phyloP scores from a whole-genome alignment of 2,797 vertebrate genomes.

The Cirrhinus molitorella region DNA sequence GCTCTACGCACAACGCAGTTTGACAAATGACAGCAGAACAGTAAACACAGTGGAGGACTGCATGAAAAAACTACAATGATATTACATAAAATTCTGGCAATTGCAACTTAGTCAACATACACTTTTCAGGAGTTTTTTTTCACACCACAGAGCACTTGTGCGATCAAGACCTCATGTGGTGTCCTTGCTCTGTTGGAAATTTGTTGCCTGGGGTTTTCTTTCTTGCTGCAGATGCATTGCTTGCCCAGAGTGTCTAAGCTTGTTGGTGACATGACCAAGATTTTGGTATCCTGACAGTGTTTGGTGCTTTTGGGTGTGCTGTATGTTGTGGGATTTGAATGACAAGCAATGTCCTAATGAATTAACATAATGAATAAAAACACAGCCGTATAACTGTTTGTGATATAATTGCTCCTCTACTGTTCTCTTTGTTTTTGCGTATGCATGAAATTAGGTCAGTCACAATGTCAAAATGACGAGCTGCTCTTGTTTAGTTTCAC shows the following conservation, averaged over 20 bases:
- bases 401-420: slow-evolving; percentile 7
- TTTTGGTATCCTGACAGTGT: slow-evolving; percentile 31
- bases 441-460: slow-evolving; percentile 9
- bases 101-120: neutral
- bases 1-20: neutral
- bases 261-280: neutral
- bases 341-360: slow-evolving; percentile 41
- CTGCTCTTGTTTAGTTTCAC: neutral
- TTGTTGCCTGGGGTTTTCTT: slow-evolving; percentile 23
- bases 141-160: neutral
- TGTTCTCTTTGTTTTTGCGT: slow-evolving; percentile 14
- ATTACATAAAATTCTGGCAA: neutral
- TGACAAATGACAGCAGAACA: slow-evolving; percentile 5
- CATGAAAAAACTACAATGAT: neutral
- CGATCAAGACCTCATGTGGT: slow-evolving; percentile 18
- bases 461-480: neutral
- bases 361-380: slow-evolving; percentile 37
- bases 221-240: slow-evolving; percentile 29
- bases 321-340: slow-evolving; percentile 21
- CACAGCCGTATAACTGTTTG: slow-evolving; percentile 26
- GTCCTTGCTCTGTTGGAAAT: slow-evolving; percentile 34
- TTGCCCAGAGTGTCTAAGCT: slow-evolving; percentile 14
- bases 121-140: neutral
- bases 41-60: neutral
- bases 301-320: slow-evolving; percentile 20